Evolutionary conservation across 92 coral and sea anemone genomes (phyloP), one percentile per base, ranked within the genome.

Genomic region (Parazoanthus swiftii): DNA sequence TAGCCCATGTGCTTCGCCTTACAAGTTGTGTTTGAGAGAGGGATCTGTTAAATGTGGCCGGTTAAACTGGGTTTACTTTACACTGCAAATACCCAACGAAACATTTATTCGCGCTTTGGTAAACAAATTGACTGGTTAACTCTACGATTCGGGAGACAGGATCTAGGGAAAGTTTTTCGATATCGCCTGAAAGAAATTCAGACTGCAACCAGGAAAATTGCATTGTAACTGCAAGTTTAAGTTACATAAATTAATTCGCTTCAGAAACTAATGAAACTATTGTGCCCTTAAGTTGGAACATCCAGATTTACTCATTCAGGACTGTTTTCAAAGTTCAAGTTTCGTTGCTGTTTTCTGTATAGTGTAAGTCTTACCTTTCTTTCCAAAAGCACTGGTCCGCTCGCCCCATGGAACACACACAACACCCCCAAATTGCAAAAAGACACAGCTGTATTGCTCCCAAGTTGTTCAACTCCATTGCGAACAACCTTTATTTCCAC

Each of bases 301-400:
- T 63, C 26, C 21, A 26, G 20, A 58, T 39, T 33, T 54, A 80
- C 39, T 35, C 15, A 35, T 66, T 82, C 36, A 6, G 11, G 7
- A 11, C 74, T 46, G 77, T 71, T 68, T 68, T 68, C 33, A 67
- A 67, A 81, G 44, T 59, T 38, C 21, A 63, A 63, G 42, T 38
- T 35, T 42, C n/a, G 11, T 26, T 83, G 63, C 51, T 48, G 51
- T 14, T 70, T 71, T 26, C 35, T 15, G 77, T 43, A 13, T 44
- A 44, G 77, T 48, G 42, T 25, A 70, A 70, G 29, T 15, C 87
- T 44, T 46, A 84, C 87, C 87, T 84, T 35, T 42, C 78, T 36
- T 71, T 84, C 87, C 87, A 84, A 8, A 84, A 54, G 54, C 87
- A 84, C 10, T 20, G 67, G 14, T 71, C 9, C 4, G 37, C 33